Conservation (phyloP, 2,888 invertebrate genomes). For the Phlogophora meticulosa region DNA sequence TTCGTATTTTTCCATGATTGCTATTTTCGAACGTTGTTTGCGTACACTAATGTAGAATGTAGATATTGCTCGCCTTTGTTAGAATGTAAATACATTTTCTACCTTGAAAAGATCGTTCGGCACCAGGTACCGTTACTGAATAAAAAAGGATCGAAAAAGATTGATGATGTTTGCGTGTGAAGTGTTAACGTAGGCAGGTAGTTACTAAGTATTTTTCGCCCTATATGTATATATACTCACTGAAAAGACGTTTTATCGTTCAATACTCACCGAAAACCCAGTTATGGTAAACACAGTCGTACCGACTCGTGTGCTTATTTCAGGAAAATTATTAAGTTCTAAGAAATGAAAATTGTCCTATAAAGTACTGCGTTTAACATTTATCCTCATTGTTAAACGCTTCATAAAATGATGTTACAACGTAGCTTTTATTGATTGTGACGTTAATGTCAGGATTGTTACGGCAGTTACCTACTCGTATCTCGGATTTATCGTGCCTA, state of each 20-base stretch:
- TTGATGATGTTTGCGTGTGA: constrained; percentile 15
- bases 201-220: no score
- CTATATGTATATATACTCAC: no score
- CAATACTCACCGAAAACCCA: no score
- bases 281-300: background rate
- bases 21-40: background rate
- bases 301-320: background rate
- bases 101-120: background rate
- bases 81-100: background rate
- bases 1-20: background rate
- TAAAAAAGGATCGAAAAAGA: constrained; percentile 6
- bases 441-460: constrained; percentile 15
- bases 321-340: background rate
- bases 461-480: constrained; percentile 9
- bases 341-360: background rate
- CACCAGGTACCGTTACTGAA: constrained; percentile 1
- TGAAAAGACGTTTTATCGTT: no score
- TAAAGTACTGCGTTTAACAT: background rate
- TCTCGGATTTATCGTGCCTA: constrained; percentile 10
- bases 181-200: no score
- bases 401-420: background rate
- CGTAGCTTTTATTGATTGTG: constrained; percentile 22
- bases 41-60: no score
- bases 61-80: no score
- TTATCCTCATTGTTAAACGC: constrained; percentile 2